phyloP scores from a whole-genome alignment of 1,140 invertebrate genomes.

The Orchesella cincta region DNA sequence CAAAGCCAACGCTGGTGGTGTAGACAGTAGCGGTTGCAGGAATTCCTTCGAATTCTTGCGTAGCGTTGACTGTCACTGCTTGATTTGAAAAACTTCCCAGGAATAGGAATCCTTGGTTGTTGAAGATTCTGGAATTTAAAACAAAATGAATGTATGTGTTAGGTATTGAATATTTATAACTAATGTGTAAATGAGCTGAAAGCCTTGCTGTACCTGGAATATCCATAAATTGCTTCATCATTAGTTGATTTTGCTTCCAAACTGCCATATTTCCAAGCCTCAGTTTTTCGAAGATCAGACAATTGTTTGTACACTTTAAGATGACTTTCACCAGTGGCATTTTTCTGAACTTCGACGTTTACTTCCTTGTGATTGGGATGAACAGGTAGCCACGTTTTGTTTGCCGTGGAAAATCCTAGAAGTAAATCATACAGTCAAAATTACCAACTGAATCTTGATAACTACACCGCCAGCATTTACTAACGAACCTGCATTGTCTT shows the following conservation, averaged over 20 bases:
- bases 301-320: slow-evolving; percentile 55
- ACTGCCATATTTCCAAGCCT: slow-evolving; percentile 29
- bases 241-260: slow-evolving; percentile 11
- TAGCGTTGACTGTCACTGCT: slow-evolving; percentile 13
- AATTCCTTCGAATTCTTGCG: background rate
- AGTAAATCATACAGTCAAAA: background rate
- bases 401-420: slow-evolving; percentile 64
- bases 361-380: slow-evolving; percentile 59
- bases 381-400: slow-evolving; percentile 70
- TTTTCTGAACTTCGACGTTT: slow-evolving; percentile 60
- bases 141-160: background rate
- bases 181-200: background rate
- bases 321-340: slow-evolving; percentile 51
- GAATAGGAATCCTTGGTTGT: slow-evolving; percentile 10
- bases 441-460: background rate
- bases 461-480: background rate
- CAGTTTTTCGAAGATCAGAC: slow-evolving; percentile 49
- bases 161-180: background rate
- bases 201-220: slow-evolving; percentile 26
- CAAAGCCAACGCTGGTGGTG: background rate
- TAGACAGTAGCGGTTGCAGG: slow-evolving; percentile 13
- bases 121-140: slow-evolving; percentile 4
- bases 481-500: slow-evolving; percentile 54
- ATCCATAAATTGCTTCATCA: slow-evolving; percentile 32
- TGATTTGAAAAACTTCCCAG: background rate